A percentile compares a stretch with the other conserved stretches of the same genome.
These are phyloP conservation scores for Rhagoletis pomonella DNA, from an alignment of 1,140 invertebrate genomes.

Conservation along the genomic window DNA sequence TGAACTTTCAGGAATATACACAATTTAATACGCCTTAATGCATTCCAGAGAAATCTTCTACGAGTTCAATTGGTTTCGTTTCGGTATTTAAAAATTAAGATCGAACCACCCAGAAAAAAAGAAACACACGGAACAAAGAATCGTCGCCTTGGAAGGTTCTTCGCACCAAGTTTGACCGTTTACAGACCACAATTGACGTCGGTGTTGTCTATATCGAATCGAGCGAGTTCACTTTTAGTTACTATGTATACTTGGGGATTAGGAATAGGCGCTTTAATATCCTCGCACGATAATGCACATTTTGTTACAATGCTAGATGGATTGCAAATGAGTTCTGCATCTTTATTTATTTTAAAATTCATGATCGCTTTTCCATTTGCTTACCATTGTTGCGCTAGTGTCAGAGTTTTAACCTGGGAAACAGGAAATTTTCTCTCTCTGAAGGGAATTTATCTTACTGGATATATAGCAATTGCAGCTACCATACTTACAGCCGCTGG, in stretches of 20 bases:
- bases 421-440: conserved; percentile 82
- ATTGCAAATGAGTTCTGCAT: conserved; percentile 76
- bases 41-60: conserved; percentile 43
- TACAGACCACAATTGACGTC: conserved; percentile 87
- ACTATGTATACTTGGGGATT: conserved; percentile 75
- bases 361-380: conserved; percentile 79
- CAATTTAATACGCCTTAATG: no score
- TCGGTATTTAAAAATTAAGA: conserved; percentile 73
- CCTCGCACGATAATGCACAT: conserved; percentile 77
- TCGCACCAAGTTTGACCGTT: conserved; percentile 91
- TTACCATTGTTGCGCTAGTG: conserved; percentile 82
- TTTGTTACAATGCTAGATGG: conserved; percentile 77
- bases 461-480: conserved; percentile 79
- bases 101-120: conserved; percentile 67
- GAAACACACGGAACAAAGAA: conserved; percentile 82
- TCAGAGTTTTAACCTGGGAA: conserved; percentile 84
- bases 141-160: conserved; percentile 81
- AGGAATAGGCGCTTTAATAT: conserved; percentile 76
- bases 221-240: conserved; percentile 82
- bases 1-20: background rate
- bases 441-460: conserved; percentile 82
- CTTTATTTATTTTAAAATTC: conserved; percentile 76
- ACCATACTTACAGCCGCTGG: conserved; percentile 66
- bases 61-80: conserved; percentile 53
- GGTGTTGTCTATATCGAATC: conserved; percentile 86